Evolutionary conservation across 2,113 vertebrate species (phyloP).

Genomic region (Ageneiosus marmoratus): DNA sequence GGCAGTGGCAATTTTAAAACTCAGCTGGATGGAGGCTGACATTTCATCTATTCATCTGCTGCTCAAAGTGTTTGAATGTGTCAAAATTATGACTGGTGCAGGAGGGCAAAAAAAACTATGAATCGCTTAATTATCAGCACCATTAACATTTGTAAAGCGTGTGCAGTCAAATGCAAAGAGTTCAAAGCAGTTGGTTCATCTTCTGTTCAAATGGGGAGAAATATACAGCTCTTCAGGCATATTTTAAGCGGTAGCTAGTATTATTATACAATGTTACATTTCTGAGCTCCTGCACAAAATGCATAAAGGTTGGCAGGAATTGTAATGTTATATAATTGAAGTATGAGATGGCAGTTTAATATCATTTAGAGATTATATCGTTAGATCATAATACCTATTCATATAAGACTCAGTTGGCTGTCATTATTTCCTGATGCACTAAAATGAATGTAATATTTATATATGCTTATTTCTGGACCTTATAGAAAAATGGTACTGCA

Average conservation of each 20-base stretch:
- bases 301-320: neutral
- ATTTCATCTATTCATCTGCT: no score
- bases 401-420: neutral
- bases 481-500: neutral
- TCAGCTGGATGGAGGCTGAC: neutral
- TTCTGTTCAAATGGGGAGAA: neutral
- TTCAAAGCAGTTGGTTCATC: no score
- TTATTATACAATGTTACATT: neutral
- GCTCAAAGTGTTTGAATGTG: no score
- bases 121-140: no score
- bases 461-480: neutral
- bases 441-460: neutral
- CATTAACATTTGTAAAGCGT: no score
- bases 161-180: neutral
- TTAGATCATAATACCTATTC: neutral
- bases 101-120: no score
- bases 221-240: neutral
- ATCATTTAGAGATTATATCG: neutral
- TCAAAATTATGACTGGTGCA: no score
- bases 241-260: neutral
- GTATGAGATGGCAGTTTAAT: neutral
- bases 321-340: neutral
- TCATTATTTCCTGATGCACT: neutral
- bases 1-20: no score
- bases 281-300: neutral